Percentiles rank a stretch among this genome's conserved stretches.
These are phyloP conservation scores for Sebastes nivosus DNA, from an alignment of 2,797 vertebrate genomes.

Conservation along the genomic window DNA sequence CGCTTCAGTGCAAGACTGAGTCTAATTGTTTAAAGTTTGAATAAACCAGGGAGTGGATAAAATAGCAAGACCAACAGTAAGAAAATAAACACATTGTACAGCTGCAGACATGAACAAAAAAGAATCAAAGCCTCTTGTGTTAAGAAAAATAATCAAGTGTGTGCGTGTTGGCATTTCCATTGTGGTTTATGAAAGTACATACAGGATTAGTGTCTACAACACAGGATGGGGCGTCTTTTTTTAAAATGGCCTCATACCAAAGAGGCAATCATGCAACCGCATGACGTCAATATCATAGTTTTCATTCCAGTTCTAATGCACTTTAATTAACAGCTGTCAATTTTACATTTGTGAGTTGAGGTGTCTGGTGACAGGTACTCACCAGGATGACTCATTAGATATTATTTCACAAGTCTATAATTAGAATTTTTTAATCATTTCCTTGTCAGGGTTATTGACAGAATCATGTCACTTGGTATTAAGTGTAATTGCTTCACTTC, in stretches of 20 bases:
- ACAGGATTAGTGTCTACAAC: not conserved
- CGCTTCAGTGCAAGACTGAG: not conserved
- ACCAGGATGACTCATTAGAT: not conserved
- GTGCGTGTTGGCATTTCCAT: not conserved
- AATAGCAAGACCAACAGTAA: not conserved
- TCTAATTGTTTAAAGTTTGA: not conserved
- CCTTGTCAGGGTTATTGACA: not conserved
- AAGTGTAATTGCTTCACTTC: not conserved
- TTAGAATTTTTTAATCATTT: not conserved
- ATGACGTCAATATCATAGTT: not conserved
- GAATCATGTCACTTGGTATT: not conserved
- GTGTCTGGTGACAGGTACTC: rapidly evolving
- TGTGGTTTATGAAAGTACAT: not conserved
- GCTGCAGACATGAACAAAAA: not conserved
- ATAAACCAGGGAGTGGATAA: not conserved
- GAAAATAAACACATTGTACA: not conserved
- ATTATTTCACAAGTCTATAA: not conserved
- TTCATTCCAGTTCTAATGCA: not conserved
- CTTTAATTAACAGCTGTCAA: not conserved
- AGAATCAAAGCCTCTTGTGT: not conserved
- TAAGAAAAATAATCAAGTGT: not conserved
- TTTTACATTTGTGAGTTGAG: not conserved
- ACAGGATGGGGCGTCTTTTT: not conserved
- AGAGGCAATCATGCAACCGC: not conserved
- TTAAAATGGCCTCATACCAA: not conserved